A percentile compares a stretch with the other conserved stretches of the same genome.
Evolutionary conservation across 2,797 vertebrate genomes (phyloP).

Genomic region (Diplodus sargus): DNA sequence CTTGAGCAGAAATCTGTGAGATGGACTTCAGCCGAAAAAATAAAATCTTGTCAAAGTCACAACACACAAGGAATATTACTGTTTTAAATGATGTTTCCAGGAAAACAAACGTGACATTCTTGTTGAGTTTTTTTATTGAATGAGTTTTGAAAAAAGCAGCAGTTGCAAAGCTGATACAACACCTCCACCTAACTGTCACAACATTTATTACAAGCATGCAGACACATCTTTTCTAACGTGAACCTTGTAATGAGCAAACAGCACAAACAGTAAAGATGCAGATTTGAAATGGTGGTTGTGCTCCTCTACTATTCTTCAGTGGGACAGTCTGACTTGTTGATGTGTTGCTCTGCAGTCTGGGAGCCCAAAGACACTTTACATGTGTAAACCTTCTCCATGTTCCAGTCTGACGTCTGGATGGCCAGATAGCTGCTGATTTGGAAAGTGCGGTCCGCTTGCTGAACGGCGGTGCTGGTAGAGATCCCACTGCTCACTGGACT

Average conservation of each 20-base stretch:
- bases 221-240: conserved; percentile 3
- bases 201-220: conserved; percentile 20
- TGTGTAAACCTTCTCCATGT: conserved; percentile 48
- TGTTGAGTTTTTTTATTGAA: not conserved
- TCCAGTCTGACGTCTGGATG: conserved; percentile 67
- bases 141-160: not conserved
- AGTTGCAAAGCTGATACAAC: conserved; percentile 16
- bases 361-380: conserved; percentile 72
- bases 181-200: conserved; percentile 11
- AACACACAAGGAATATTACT: not conserved
- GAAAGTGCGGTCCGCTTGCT: conserved; percentile 71
- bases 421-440: conserved; percentile 76
- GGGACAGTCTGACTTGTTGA: conserved; percentile 60
- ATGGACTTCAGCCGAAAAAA: no score
- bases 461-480: conserved; percentile 67
- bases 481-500: conserved; percentile 65
- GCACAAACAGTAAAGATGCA: conserved; percentile 31
- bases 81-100: not conserved
- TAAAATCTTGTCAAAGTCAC: no score
- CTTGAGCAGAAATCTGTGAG: no score
- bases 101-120: not conserved
- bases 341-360: conserved; percentile 54
- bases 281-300: conserved; percentile 17
- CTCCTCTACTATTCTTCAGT: conserved; percentile 41
- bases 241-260: conserved; percentile 33